A percentile compares a stretch with the other conserved stretches of the same genome.
These are phyloP conservation scores for Anas capensis DNA, from an alignment of 2,797 vertebrate species.

Conservation along the genomic window DNA sequence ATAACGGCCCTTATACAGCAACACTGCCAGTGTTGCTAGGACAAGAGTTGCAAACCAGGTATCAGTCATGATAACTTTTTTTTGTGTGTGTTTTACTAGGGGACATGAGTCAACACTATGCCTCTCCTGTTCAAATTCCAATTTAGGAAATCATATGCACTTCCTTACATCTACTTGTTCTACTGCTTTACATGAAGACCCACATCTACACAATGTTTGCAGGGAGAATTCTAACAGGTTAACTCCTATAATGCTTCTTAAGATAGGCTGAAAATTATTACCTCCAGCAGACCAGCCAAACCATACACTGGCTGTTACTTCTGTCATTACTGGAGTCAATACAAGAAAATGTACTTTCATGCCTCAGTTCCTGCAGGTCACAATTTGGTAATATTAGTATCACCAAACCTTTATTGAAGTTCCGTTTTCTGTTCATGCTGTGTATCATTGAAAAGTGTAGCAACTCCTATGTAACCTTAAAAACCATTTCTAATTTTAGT, in stretches of 20 bases:
- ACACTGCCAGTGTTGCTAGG: neutral
- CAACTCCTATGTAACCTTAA: neutral
- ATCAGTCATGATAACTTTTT: neutral
- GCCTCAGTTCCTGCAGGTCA: neutral
- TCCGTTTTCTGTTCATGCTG: neutral
- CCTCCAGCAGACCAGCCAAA: neutral
- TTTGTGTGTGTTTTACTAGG: neutral
- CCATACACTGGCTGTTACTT: neutral
- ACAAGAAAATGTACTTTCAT: neutral
- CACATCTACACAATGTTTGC: neutral
- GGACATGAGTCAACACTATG: neutral
- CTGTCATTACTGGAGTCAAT: neutral
- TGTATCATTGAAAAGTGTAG: neutral
- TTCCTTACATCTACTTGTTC: neutral
- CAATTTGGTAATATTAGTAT: neutral
- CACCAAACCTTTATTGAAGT: neutral
- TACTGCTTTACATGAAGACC: neutral
- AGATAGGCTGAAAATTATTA: neutral
- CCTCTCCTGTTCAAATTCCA: neutral
- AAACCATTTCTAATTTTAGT: neutral
- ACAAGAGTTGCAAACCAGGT: neutral
- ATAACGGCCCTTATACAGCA: neutral
- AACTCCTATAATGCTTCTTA: neutral
- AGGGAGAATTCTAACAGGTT: neutral
- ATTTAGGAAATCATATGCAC: neutral